Evolutionary conservation across 2,797 vertebrate species (phyloP).

Genomic region (Sylvilagus floridanus): DNA sequence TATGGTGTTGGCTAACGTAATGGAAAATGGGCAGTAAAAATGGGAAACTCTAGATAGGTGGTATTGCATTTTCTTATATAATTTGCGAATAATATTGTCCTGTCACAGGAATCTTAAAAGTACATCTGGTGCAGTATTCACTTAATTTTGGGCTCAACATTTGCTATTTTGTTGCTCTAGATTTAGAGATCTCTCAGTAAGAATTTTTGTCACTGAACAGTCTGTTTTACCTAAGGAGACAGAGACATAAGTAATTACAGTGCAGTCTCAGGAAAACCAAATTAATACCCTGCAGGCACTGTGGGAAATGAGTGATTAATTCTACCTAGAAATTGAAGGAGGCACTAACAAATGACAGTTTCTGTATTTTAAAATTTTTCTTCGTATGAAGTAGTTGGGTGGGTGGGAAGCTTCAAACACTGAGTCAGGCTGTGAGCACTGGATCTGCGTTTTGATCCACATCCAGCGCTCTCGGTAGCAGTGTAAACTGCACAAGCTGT

Average conservation of each 20-base stretch:
- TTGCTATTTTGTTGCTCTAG: neutral
- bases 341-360: neutral
- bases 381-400: neutral
- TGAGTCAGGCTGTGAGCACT: neutral
- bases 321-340: neutral
- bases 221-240: neutral
- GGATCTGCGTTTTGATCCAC: conserved; percentile 26
- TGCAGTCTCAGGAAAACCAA: neutral
- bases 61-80: neutral
- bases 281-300: neutral
- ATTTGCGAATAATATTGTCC: neutral
- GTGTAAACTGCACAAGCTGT: neutral
- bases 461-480: neutral
- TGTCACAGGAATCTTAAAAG: neutral
- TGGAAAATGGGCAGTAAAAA: neutral
- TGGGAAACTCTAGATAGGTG: neutral
- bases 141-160: neutral
- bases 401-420: neutral
- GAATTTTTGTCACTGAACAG: conserved; percentile 22
- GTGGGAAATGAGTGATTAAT: neutral
- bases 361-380: neutral
- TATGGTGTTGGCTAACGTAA: neutral
- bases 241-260: neutral
- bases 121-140: neutral
- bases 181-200: neutral